Conservation (phyloP, 1,140 invertebrate species). For the Radopholus similis region DNA sequence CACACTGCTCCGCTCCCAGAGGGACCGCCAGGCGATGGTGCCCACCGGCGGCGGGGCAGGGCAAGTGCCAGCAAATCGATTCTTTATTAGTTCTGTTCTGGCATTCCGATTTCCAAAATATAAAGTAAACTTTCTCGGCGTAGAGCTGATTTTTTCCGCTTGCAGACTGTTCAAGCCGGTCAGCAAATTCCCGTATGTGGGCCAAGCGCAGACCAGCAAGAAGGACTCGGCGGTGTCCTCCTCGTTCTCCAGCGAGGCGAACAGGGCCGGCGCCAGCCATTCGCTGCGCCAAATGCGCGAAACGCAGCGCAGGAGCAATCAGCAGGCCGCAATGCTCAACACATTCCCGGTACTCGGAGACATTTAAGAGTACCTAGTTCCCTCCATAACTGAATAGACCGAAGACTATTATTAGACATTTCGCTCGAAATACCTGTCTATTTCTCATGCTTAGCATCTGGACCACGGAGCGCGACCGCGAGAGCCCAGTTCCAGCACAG, state of each 20-base stretch:
- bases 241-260: conserved; percentile 38
- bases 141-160: not conserved
- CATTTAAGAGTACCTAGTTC: not conserved
- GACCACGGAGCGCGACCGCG: not conserved
- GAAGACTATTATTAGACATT: conserved; percentile 1
- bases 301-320: conserved; percentile 13
- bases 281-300: conserved; percentile 7
- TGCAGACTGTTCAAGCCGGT: conserved; percentile 27
- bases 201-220: conserved; percentile 31
- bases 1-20: conserved; percentile 28
- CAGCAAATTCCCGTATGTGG: conserved; percentile 32
- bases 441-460: too few relatives aligned
- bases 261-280: not conserved
- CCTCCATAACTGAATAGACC: not conserved
- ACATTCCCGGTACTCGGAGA: not conserved
- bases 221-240: conserved; percentile 44
- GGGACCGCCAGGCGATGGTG: conserved; percentile 27
- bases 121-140: not conserved
- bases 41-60: conserved; percentile 25
- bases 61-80: conserved; percentile 3
- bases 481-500: not conserved
- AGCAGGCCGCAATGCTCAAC: conserved; percentile 1
- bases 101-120: too few relatives aligned
- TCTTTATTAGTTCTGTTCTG: not conserved
- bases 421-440: not conserved